Base-by-base conservation (phyloP, 2,888 invertebrate genomes). In the Orthosia gothica region DNA sequence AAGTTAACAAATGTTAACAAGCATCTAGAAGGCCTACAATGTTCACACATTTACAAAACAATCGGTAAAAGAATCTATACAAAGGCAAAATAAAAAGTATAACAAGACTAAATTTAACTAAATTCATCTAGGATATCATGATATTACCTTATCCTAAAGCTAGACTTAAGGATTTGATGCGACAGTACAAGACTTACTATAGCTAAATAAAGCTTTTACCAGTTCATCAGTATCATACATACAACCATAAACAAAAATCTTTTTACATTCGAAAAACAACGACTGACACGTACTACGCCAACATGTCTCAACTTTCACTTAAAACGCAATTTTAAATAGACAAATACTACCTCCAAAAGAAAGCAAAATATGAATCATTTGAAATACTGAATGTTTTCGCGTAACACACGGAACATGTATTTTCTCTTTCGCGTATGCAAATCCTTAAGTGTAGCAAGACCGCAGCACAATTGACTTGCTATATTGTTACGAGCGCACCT, bases 281-380 rank as follows among this genome's bases (percentile, higher is more conserved):
- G 54, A 87, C 78, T 89, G 90, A 92, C 92, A 92, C 90, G 91
- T 92, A 89, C 85, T 86, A 72, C 87, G 87, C 87, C 88, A 89
- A 91, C 89, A 87, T 88, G 84, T 90, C 89, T 84, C 82, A 90
- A 95, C 96, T 96, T 96, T 95, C 95, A 94, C 95, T 94, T 84
- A 69, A 87, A 88, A 89, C 85, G 83, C 86, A 90, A 90, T 92
- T 92, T 90, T 90, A 89, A 89, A 91, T 90, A 93, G 89, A 92
- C 90, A 93, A 93, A 93, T 90, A 92, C 90, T 91, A 92, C 91
- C 90, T 90, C 90, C 84, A 92, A 93, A 94, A 92, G 93, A 95
- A 94, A 94, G 93, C 92, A 92, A 92, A 64, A 76, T 45, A 93
- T 91, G 93, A 94, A 93, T 93, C 92, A 93, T 92, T 91, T 91